Evolutionary conservation across 2,113 vertebrate genomes (phyloP).

Genomic region (Serinus canaria): DNA sequence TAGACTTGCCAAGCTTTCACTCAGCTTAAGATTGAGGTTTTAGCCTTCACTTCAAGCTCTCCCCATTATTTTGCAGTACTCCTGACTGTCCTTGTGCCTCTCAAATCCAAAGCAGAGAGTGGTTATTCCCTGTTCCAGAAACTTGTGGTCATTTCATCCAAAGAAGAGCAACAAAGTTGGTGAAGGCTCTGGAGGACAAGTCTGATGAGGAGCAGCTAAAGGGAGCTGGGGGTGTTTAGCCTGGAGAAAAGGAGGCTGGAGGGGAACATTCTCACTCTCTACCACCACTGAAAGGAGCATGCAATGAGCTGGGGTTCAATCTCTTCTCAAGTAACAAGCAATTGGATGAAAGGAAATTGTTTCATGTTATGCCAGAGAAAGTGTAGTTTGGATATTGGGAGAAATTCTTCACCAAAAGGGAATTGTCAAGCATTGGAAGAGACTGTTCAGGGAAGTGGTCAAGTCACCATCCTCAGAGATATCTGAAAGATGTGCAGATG

Average conservation of each 20-base stretch:
- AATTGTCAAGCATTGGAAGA: background rate
- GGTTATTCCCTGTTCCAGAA: background rate
- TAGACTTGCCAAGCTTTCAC: background rate
- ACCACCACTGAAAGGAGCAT: background rate
- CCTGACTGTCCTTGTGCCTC: background rate
- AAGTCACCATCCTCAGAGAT: background rate
- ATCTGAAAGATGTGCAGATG: background rate
- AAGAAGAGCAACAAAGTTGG: background rate
- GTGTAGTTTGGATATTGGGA: background rate
- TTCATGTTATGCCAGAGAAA: background rate
- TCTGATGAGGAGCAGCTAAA: background rate
- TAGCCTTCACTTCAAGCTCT: background rate
- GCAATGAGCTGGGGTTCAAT: accelerated
- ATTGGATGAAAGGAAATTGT: background rate
- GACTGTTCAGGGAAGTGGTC: background rate
- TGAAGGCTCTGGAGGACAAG: background rate
- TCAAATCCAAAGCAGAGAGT: background rate
- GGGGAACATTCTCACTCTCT: background rate
- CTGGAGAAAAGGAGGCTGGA: background rate
- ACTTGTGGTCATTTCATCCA: too few relatives aligned
- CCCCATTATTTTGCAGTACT: background rate
- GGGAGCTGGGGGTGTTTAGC: background rate
- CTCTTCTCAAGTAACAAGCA: background rate
- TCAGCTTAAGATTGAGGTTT: background rate
- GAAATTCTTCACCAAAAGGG: background rate